Percentiles rank a stretch among this genome's conserved stretches.
Conservation (phyloP, 2,888 invertebrate species). For the Metallyticus violacea region DNA sequence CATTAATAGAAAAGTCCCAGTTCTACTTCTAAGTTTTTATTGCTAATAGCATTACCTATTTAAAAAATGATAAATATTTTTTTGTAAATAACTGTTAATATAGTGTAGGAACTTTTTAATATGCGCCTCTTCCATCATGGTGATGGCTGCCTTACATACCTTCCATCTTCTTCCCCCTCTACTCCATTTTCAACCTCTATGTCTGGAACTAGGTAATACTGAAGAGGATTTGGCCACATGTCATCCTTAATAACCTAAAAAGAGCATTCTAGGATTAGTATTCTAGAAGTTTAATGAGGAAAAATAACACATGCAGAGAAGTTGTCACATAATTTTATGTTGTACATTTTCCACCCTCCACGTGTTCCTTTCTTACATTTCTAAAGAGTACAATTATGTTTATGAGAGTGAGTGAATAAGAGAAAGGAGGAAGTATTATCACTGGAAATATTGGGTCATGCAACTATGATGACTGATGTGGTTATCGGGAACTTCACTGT, state of each 20-base stretch:
- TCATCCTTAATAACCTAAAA: slow-evolving; percentile 69
- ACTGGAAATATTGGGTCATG: too few species aligned
- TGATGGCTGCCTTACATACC: neutral
- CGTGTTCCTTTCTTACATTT: neutral
- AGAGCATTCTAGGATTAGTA: neutral
- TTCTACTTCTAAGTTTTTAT: too few species aligned
- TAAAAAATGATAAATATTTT: neutral
- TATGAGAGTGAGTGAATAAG: neutral
- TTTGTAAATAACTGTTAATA: neutral
- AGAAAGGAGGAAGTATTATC: too few species aligned
- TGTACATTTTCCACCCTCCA: neutral
- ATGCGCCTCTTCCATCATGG: neutral
- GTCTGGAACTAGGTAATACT: slow-evolving; percentile 79
- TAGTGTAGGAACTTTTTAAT: neutral
- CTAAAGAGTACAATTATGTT: neutral
- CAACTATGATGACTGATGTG: too few species aligned
- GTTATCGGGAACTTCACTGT: too few species aligned
- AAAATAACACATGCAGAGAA: neutral
- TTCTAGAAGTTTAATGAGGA: neutral
- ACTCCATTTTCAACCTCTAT: slow-evolving; percentile 71
- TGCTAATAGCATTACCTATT: too few species aligned
- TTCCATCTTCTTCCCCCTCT: slow-evolving; percentile 52
- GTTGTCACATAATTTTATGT: neutral
- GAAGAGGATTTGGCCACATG: slow-evolving; percentile 80
- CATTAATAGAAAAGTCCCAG: too few species aligned